Conservation (phyloP, 2,888 invertebrate species). For the Theodoxus fluviatilis region DNA sequence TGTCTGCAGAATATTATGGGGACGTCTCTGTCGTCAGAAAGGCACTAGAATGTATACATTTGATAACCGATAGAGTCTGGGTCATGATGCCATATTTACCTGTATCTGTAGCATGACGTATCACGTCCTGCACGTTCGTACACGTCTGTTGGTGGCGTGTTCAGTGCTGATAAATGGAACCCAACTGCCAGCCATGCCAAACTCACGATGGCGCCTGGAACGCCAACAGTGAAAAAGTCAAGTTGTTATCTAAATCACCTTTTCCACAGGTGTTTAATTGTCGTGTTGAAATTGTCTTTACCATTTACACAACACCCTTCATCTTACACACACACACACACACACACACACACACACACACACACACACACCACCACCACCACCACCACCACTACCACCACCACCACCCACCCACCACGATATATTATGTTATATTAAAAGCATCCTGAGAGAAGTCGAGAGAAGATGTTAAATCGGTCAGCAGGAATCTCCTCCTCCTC, state of each 20-base stretch:
- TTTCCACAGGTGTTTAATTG: background rate
- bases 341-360: constrained; percentile 18
- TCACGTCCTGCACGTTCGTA: constrained; percentile 39
- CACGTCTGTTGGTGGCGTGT: constrained; percentile 60
- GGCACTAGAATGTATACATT: too few species aligned
- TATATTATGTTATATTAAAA: background rate
- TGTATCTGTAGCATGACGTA: constrained; percentile 44
- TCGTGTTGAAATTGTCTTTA: background rate
- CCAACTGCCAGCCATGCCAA: constrained; percentile 65
- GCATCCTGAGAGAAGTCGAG: too few species aligned
- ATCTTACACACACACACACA: background rate
- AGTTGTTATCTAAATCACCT: background rate
- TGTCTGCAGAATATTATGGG: too few species aligned
- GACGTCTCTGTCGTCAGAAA: too few species aligned
- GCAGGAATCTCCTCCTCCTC: too few species aligned
- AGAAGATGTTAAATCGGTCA: too few species aligned
- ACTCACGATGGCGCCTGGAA: constrained; percentile 63
- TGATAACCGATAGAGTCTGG: background rate
- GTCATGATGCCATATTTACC: constrained; percentile 31
- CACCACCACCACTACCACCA: too few species aligned
- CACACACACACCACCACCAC: background rate
- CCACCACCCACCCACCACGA: too few species aligned
- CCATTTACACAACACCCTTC: background rate
- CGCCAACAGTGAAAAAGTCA: background rate
- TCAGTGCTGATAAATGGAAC: constrained; percentile 63